These are phyloP conservation scores for Lepus oiostolus DNA, from an alignment of 2,797 vertebrate genomes.

Conservation along the genomic window DNA sequence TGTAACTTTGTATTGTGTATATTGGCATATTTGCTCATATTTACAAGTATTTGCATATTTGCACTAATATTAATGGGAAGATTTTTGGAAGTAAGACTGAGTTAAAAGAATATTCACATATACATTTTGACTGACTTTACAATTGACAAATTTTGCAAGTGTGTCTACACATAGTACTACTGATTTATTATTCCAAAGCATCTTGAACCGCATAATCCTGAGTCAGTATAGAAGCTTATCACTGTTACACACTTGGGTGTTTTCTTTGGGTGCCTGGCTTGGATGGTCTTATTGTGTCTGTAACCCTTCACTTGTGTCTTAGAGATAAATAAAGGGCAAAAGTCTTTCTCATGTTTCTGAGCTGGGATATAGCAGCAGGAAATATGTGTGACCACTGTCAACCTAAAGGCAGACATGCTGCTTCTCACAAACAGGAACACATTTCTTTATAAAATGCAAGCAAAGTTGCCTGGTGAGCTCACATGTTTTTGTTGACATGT, in stretches of 20 bases:
- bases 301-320: not conserved
- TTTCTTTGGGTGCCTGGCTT: not conserved
- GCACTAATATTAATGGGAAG: not conserved
- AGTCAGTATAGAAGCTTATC: not conserved
- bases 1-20: not conserved
- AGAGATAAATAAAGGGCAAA: slow-evolving; percentile 15
- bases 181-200: not conserved
- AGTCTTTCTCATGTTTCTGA: not conserved
- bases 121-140: not conserved
- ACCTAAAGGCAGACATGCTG: slow-evolving; percentile 17
- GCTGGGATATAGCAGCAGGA: slow-evolving; percentile 41
- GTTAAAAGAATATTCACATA: not conserved
- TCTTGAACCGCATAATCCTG: not conserved
- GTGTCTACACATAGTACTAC: not conserved
- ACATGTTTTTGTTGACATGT: not conserved
- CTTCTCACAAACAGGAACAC: not conserved
- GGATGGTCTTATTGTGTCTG: not conserved
- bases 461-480: slow-evolving; percentile 47
- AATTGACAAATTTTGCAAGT: not conserved
- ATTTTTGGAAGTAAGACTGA: not conserved
- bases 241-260: not conserved
- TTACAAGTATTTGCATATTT: not conserved
- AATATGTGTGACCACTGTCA: slow-evolving; percentile 38
- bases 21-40: not conserved
- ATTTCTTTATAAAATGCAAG: slow-evolving; percentile 49